phyloP scores from a whole-genome alignment of 2,888 invertebrate genomes.

The Cephalotes varians region DNA sequence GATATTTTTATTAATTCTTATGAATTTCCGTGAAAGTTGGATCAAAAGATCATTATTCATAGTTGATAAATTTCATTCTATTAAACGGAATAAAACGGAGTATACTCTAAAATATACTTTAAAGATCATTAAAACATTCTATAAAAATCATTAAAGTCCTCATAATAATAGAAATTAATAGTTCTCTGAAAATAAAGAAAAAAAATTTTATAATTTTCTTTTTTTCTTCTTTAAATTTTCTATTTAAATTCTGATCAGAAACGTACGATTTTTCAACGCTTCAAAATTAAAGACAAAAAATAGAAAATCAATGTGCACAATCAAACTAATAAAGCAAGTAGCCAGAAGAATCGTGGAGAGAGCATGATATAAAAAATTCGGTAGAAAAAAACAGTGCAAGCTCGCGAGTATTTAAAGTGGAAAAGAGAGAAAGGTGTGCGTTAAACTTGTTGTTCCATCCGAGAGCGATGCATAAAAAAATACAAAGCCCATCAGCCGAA shows the following conservation, averaged over 20 bases:
- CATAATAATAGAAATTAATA: background rate
- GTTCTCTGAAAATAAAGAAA: no score
- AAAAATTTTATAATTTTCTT: background rate
- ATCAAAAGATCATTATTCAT: no score
- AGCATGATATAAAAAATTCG: constrained; percentile 22
- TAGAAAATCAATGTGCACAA: background rate
- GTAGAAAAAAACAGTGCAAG: background rate
- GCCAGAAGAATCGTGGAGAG: background rate
- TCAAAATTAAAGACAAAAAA: constrained; percentile 4
- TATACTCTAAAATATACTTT: background rate
- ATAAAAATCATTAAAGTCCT: background rate
- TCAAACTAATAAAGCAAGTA: background rate
- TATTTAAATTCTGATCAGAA: background rate
- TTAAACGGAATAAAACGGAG: background rate
- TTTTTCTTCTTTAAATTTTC: background rate
- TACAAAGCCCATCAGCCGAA: constrained; percentile 9
- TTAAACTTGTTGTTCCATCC: constrained; percentile 9
- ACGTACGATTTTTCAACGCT: background rate
- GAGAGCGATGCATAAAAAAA: constrained; percentile 11
- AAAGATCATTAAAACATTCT: background rate
- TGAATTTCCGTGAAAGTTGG: no score
- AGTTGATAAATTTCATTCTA: constrained; percentile 5
- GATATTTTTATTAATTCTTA: background rate
- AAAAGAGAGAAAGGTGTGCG: background rate
- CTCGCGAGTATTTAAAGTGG: constrained; percentile 3